Conservation (phyloP, 2,888 invertebrate species). For the Syrphus vitripennis region DNA sequence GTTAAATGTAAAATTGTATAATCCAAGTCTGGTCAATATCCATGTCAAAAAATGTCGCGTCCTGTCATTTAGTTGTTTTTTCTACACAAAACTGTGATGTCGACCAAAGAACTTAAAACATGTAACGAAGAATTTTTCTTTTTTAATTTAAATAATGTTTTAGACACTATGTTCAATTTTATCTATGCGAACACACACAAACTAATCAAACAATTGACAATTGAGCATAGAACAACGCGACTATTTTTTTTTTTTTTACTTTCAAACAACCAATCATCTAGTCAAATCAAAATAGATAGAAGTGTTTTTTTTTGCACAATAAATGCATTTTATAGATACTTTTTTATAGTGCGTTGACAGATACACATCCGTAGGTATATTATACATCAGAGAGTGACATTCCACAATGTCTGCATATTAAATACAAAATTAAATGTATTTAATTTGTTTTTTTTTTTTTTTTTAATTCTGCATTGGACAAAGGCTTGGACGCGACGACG, state of each 20-base stretch:
- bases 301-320: constrained; percentile 8
- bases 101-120: constrained; percentile 17
- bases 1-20: constrained; percentile 1
- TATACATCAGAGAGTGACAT: constrained; percentile 11
- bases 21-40: constrained; percentile 64
- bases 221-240: constrained; percentile 45
- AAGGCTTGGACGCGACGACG: constrained; percentile 17
- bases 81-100: not conserved
- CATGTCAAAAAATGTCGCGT: constrained; percentile 67
- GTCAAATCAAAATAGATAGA: constrained; percentile 42
- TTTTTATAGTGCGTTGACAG: constrained; percentile 43
- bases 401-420: constrained; percentile 71
- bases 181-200: constrained; percentile 17
- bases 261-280: constrained; percentile 62
- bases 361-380: constrained; percentile 63
- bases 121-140: constrained; percentile 10
- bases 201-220: constrained; percentile 57
- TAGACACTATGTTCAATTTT: constrained; percentile 49
- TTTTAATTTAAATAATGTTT: constrained; percentile 57
- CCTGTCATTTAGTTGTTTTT: constrained; percentile 50
- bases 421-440: constrained; percentile 69
- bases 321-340: constrained; percentile 38
- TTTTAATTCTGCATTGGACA: constrained; percentile 51
- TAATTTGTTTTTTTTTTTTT: constrained; percentile 14
- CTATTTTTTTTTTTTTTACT: not conserved